phyloP scores from a whole-genome alignment of 2,797 vertebrate species.

The Brachyalestes nurse region DNA sequence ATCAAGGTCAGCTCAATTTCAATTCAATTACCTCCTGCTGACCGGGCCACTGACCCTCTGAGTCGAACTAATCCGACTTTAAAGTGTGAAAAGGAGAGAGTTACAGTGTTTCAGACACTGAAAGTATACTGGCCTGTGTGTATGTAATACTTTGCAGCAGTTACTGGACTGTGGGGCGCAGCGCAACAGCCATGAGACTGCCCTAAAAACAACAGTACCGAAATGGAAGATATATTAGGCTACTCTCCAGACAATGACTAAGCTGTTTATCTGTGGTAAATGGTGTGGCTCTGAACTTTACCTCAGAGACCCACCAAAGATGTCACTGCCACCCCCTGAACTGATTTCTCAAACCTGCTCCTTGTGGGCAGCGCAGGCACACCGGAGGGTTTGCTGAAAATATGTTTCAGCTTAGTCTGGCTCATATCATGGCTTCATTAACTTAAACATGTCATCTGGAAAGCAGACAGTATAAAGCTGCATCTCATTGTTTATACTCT shows the following conservation, averaged over 20 bases:
- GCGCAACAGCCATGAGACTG: not conserved
- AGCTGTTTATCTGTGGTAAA: conserved; percentile 39
- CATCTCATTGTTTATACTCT: conserved; percentile 38
- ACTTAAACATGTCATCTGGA: conserved; percentile 41
- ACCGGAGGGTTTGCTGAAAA: conserved; percentile 12
- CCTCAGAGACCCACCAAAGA: conserved; percentile 20
- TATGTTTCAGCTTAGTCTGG: not conserved
- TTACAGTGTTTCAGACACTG: not conserved
- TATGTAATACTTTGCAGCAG: not conserved
- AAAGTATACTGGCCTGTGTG: not conserved
- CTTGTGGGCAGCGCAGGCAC: conserved; percentile 26
- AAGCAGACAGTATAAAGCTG: conserved; percentile 14
- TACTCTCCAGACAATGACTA: conserved; percentile 17
- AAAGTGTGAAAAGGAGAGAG: conserved; percentile 4
- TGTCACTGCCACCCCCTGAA: conserved; percentile 26
- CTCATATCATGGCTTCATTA: conserved; percentile 15
- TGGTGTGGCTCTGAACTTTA: conserved; percentile 43
- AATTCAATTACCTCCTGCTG: conserved; percentile 58
- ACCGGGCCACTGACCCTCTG: conserved; percentile 46
- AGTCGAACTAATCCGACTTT: conserved; percentile 27
- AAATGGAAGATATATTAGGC: not conserved
- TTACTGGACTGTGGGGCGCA: conserved; percentile 23
- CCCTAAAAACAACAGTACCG: not conserved
- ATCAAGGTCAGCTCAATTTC: conserved; percentile 60
- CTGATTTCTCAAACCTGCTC: conserved; percentile 38